A percentile compares a stretch with the other conserved stretches of the same genome.
Conservation (phyloP, 2,113 vertebrate genomes). For the Nematolebias whitei region DNA sequence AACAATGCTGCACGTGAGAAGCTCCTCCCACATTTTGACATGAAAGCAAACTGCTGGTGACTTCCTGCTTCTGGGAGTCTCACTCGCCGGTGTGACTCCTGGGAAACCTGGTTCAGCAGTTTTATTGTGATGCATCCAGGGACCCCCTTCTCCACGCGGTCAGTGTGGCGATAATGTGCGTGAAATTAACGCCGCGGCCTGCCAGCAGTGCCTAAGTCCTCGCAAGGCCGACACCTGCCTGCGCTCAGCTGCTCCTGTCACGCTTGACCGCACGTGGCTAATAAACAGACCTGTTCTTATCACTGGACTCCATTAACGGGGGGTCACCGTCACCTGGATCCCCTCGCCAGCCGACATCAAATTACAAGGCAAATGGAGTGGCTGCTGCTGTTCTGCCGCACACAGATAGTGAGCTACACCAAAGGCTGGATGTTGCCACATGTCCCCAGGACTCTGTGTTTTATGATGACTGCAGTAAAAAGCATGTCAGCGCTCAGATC, state of each 20-base stretch:
- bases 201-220: conserved; percentile 71
- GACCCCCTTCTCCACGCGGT: conserved; percentile 60
- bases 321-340: conserved; percentile 75
- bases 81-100: conserved; percentile 49
- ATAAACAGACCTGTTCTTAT: conserved; percentile 79
- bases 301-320: conserved; percentile 72
- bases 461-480: conserved; percentile 77
- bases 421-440: conserved; percentile 74
- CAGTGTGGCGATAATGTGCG: conserved; percentile 70
- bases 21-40: conserved; percentile 40
- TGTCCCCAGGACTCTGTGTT: conserved; percentile 74
- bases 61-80: conserved; percentile 71
- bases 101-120: conserved; percentile 77
- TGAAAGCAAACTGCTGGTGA: conserved; percentile 63
- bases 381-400: conserved; percentile 73
- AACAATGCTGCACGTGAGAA: conserved; percentile 30
- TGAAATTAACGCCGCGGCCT: conserved; percentile 69
- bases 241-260: conserved; percentile 70
- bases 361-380: conserved; percentile 79
- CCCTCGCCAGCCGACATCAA: conserved; percentile 61
- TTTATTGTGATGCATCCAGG: conserved; percentile 61
- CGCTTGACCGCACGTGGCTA: conserved; percentile 69
- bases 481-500: conserved; percentile 76
- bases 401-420: conserved; percentile 75
- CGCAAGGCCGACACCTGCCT: conserved; percentile 70